Base-by-base conservation (phyloP, 2,113 vertebrate species). In the Rhizomys pruinosus region DNA sequence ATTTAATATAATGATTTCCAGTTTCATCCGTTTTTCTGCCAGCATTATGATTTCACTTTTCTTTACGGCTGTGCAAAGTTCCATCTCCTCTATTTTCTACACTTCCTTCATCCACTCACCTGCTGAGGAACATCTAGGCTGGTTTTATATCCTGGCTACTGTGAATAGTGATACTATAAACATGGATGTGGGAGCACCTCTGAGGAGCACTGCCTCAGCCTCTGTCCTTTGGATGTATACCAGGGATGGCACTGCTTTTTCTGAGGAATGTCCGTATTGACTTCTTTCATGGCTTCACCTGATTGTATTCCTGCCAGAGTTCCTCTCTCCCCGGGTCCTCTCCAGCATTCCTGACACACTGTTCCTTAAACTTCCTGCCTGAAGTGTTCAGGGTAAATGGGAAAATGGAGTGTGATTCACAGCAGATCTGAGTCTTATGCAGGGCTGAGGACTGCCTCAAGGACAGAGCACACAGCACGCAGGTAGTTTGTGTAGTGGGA, bases 381-480 rank as follows among this genome's bases (percentile, higher is more conserved):
- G 66, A 57, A 8, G 71, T 17, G 2, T 16, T 85, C 10, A 44
- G 1, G 68, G 64, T 55, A 78, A 59, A 5, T 39, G 82, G n/a
- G 74, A 34, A 68, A 63, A 25, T 9, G 64, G n/a, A 68, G 27
- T 68, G n/a, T 29, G 34, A 57, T 25, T 39, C 47, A 3, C 6
- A 32, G 2, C 37, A 19, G 37, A 68, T 84, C 37, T 5, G 4
- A 16, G 9, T 27, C 37, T n/a, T 76, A 39, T 8, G 3, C 22
- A 82, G 27, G 66, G 22, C 69, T 52, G 27, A 89, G 74, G 76
- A 42, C 32, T 59, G 32, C 22, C 13, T 25, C 13, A 5, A 0
- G 1, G 34, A 27, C 66, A 39, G 59, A 13, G 37, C 0, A 0
- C 3, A 27, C 29, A 29, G 27, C 1, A 3, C 0, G 1, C 23